Conservation (phyloP, 2,797 vertebrate genomes). For the Emys orbicularis region DNA sequence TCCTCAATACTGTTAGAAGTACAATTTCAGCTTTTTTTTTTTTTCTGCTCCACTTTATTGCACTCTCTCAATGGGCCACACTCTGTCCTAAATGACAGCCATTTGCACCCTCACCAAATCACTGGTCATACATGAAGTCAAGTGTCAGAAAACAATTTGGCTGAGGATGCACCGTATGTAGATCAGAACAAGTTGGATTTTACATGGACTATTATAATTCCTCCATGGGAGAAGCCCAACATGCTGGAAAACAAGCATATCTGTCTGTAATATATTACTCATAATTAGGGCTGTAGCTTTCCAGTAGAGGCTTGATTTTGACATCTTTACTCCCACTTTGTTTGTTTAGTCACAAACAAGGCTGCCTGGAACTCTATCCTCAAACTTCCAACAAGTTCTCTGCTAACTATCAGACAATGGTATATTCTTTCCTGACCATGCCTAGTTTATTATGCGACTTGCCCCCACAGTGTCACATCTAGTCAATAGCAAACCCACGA, state of each 20-base stretch:
- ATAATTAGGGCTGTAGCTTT: rapidly evolving
- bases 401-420: rapidly evolving
- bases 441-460: background rate
- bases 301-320: background rate
- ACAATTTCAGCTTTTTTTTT: background rate
- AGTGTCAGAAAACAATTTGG: background rate
- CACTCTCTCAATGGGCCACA: background rate
- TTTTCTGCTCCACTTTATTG: background rate
- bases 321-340: background rate
- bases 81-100: background rate
- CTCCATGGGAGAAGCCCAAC: background rate
- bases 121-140: background rate
- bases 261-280: background rate
- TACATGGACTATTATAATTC: background rate
- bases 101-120: background rate
- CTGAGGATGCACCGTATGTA: background rate
- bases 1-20: background rate
- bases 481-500: rapidly evolving
- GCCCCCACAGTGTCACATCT: background rate
- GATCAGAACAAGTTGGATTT: background rate
- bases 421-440: background rate
- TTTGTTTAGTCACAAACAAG: background rate
- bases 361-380: rapidly evolving
- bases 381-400: rapidly evolving
- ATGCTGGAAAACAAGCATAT: background rate